Conservation (phyloP, 2,113 vertebrate genomes). For the Chinchilla lanigera region DNA sequence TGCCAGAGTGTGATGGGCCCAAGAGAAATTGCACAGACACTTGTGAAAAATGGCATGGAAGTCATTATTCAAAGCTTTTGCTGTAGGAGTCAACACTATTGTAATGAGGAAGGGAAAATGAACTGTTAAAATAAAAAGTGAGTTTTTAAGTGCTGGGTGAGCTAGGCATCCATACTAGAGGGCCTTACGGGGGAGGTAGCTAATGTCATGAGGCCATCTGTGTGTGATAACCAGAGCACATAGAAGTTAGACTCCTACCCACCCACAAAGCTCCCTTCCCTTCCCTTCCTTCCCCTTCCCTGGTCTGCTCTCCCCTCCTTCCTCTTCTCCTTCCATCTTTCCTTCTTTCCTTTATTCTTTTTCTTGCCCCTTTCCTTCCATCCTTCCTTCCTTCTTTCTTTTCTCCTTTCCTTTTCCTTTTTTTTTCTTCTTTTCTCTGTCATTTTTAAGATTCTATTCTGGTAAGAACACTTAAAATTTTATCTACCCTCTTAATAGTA, state of each 20-base stretch:
- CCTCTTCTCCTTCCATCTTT: too few species aligned
- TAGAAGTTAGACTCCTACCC: not conserved
- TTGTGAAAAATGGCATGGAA: not conserved
- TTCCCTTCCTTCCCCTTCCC: not conserved
- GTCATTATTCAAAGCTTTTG: not conserved
- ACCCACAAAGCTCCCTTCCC: not conserved
- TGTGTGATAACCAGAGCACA: not conserved
- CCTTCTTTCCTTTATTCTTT: too few species aligned
- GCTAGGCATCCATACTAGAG: not conserved
- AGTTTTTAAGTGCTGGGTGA: not conserved
- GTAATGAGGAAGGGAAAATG: not conserved
- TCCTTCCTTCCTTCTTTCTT: too few species aligned
- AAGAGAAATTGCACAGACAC: not conserved
- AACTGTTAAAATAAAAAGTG: not conserved
- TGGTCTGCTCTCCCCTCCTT: too few species aligned
- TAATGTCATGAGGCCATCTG: not conserved
- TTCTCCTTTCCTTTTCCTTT: too few species aligned
- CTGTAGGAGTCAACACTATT: not conserved
- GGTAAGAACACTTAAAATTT: not conserved
- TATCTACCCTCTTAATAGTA: not conserved
- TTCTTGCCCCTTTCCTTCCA: too few species aligned
- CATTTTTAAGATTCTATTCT: not conserved
- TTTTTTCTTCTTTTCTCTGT: not conserved
- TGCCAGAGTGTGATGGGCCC: not conserved
- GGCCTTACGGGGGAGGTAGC: too few species aligned